Base-by-base conservation (phyloP, 64 coral and sea anemone species). In the Porites australiensis region DNA sequence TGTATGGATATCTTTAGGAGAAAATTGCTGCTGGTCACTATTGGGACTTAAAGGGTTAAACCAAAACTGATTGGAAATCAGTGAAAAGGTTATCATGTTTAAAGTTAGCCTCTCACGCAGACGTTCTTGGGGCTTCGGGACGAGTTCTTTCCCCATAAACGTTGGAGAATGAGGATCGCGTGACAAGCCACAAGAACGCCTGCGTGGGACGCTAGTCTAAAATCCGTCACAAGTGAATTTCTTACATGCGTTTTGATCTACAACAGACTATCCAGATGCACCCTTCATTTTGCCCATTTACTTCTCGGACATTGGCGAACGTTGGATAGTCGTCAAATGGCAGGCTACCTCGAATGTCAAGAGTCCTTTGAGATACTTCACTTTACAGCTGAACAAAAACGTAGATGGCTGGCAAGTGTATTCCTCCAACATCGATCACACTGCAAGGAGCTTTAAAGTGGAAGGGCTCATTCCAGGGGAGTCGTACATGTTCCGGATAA, bases 211-310 rank as follows among this genome's bases (percentile, higher is more conserved):
- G 27, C 27, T 37, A 37, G 27, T 37, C 27, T 37, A 37, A 1
- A 37, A 37, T 37, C 27, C 27, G 27, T 37, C 27, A 37, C 27
- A 37, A 37, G 27, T 37, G 27, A 37, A 37, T 37, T 37, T 37
- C 27, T 37, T 37, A 21, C 57, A 43, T 12, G 65, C 4, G 2
- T 47, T 81, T 72, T 75, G 4, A 72, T 59, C n/a, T 44, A 23
- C 45, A 49, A 58, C 86, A 96, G 89, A 93, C 23, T 81, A 88
- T n/a, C 95, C 95, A 75, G 88, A 94, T 72, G 68, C 92, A 6
- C 95, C 95, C 11, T 98, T 91, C 47, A 98, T 98, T 75, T 84
- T 87, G 5, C 95, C 95, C 1, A 91, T 98, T 68, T 93, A 77
- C 50, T 79, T 90, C 16, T 89, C 88, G 45, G 82, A 77, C 72